A percentile compares a stretch with the other conserved stretches of the same genome.
Evolutionary conservation across 2,113 vertebrate genomes (phyloP).

Genomic region (Leptobrachium leishanense): DNA sequence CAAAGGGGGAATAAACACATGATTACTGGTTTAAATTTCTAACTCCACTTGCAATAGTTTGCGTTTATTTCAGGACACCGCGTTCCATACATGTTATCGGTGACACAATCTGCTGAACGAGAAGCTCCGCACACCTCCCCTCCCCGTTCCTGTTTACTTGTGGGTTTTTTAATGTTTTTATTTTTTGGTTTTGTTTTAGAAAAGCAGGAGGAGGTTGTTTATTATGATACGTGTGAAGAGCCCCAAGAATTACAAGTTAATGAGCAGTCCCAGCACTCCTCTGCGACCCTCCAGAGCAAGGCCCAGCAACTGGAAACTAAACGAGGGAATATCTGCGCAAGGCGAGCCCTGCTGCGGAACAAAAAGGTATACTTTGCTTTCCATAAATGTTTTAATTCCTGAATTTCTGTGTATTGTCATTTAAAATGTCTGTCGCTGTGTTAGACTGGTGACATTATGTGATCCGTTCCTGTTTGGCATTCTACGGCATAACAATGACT

Average conservation of each 20-base stretch:
- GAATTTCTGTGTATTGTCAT: not conserved
- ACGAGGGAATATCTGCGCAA: slow-evolving; percentile 80
- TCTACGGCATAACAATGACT: no score
- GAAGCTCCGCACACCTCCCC: no score
- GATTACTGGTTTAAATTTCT: no score
- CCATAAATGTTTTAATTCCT: not conserved
- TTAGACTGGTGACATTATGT: not conserved
- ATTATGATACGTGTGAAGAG: slow-evolving; percentile 91
- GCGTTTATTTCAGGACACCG: no score
- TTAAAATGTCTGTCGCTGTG: not conserved
- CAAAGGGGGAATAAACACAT: no score
- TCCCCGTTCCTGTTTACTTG: no score
- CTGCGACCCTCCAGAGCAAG: slow-evolving; percentile 67
- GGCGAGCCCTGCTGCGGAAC: slow-evolving; percentile 85
- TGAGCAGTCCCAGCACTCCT: slow-evolving; percentile 53
- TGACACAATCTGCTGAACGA: no score
- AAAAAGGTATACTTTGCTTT: slow-evolving; percentile 73
- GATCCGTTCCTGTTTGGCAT: no score
- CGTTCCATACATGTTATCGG: no score
- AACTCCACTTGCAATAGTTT: no score
- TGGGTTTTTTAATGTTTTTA: no score
- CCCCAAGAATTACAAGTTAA: slow-evolving; percentile 79
- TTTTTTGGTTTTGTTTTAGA: slow-evolving; percentile 69
- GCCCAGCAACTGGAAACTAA: slow-evolving; percentile 80
- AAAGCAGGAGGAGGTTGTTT: slow-evolving; percentile 91